Evolutionary conservation across 2,888 invertebrate species (phyloP).

Genomic region (Anodontia alba): DNA sequence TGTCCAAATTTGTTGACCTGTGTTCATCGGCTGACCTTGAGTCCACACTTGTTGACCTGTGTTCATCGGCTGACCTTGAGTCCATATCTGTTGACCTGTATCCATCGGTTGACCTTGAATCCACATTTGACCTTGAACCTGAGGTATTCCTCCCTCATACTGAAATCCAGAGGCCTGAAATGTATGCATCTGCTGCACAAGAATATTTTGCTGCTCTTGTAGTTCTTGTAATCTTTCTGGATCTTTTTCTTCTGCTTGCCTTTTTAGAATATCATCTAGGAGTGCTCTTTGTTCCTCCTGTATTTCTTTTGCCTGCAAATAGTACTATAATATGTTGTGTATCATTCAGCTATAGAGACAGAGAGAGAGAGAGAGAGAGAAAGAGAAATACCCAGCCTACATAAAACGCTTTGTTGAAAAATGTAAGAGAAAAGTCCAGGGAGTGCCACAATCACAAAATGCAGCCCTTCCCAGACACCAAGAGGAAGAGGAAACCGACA

Average conservation of each 20-base stretch:
- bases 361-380: too few relatives aligned
- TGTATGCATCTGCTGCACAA: conserved; percentile 25
- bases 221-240: conserved; percentile 24
- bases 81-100: background rate
- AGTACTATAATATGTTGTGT: too few relatives aligned
- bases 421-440: too few relatives aligned
- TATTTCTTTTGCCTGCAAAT: conserved; percentile 6
- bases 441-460: too few relatives aligned
- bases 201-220: conserved; percentile 33
- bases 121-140: background rate
- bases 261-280: conserved; percentile 30
- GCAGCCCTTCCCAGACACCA: too few relatives aligned
- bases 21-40: background rate
- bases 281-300: conserved; percentile 27
- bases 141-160: conserved; percentile 26
- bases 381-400: too few relatives aligned
- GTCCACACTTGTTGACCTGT: background rate
- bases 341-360: too few relatives aligned
- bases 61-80: background rate
- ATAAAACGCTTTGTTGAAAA: too few relatives aligned
- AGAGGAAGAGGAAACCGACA: too few relatives aligned
- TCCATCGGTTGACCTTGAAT: background rate
- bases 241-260: conserved; percentile 32
- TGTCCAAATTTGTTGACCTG: background rate
- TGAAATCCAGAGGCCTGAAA: conserved; percentile 31